Conservation (phyloP, 1,140 invertebrate species). For the Paraescarpia echinospica region DNA sequence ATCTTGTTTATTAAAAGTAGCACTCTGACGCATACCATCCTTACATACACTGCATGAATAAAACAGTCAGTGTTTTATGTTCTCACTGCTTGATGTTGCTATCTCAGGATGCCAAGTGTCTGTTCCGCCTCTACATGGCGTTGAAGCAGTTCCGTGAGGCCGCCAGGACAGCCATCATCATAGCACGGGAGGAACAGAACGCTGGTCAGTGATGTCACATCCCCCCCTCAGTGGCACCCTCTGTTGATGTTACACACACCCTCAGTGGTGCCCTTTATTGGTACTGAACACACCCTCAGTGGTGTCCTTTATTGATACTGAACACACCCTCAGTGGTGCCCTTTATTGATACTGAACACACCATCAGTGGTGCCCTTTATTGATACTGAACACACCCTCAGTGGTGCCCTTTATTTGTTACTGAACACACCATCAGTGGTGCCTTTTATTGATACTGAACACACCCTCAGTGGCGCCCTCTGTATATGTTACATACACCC, state of each 20-base stretch:
- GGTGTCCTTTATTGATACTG: no score
- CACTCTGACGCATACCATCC: background rate
- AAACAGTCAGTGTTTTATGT: background rate
- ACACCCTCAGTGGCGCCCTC: background rate
- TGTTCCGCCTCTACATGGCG: slow-evolving; percentile 94
- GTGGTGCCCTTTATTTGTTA: no score
- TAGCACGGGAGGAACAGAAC: slow-evolving; percentile 92
- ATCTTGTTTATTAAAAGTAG: background rate
- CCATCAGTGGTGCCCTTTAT: no score
- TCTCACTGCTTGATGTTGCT: slow-evolving; percentile 8
- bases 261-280: background rate
- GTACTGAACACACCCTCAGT: no score
- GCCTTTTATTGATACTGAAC: no score
- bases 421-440: no score
- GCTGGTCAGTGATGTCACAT: slow-evolving; percentile 59
- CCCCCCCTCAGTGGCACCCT: background rate
- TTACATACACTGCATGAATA: background rate
- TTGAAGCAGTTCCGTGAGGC: slow-evolving; percentile 91
- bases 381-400: no score
- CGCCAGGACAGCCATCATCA: slow-evolving; percentile 94
- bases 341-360: no score
- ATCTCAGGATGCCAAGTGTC: slow-evolving; percentile 83
- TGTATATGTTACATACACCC: slow-evolving; percentile 15
- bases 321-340: no score
- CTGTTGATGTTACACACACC: background rate